Conservation (phyloP, 2,113 vertebrate species). For the Sander lucioperca region DNA sequence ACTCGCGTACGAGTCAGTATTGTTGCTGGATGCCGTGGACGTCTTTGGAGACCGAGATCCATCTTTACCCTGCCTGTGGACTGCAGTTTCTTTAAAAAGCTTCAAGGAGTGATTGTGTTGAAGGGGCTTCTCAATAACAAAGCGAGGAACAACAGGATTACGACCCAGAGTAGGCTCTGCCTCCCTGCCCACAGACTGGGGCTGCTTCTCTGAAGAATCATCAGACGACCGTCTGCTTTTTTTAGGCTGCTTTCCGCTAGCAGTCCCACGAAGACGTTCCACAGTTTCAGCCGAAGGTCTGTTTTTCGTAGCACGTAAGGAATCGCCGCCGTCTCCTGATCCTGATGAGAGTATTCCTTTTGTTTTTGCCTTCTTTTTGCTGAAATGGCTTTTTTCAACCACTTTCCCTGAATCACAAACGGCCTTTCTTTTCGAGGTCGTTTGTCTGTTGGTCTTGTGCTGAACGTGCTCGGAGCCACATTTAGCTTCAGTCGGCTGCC, state of each 20-base stretch:
- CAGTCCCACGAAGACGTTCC: not conserved
- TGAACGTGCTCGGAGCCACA: not conserved
- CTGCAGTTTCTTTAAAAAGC: not conserved
- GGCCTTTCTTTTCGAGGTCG: not conserved
- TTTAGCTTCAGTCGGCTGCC: not conserved
- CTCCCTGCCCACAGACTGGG: not conserved
- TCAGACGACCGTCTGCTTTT: not conserved
- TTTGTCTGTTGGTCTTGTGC: not conserved
- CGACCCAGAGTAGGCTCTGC: fast-evolving
- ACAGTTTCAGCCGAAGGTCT: not conserved
- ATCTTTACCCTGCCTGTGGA: not conserved
- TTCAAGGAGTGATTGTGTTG: fast-evolving
- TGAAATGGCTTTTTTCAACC: not conserved
- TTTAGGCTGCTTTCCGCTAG: not conserved
- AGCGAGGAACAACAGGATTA: not conserved
- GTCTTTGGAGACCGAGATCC: not conserved
- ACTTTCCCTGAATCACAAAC: not conserved
- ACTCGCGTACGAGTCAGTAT: not conserved
- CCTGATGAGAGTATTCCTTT: not conserved
- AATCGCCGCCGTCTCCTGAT: not conserved
- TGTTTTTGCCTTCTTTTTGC: not conserved
- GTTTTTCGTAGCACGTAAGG: not conserved
- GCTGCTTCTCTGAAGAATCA: not conserved
- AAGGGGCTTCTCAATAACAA: not conserved
- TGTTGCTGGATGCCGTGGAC: not conserved